Percentiles rank a stretch among this genome's conserved stretches.
Evolutionary conservation across 2,113 vertebrate species (phyloP).

Genomic region (Ellobius talpinus): DNA sequence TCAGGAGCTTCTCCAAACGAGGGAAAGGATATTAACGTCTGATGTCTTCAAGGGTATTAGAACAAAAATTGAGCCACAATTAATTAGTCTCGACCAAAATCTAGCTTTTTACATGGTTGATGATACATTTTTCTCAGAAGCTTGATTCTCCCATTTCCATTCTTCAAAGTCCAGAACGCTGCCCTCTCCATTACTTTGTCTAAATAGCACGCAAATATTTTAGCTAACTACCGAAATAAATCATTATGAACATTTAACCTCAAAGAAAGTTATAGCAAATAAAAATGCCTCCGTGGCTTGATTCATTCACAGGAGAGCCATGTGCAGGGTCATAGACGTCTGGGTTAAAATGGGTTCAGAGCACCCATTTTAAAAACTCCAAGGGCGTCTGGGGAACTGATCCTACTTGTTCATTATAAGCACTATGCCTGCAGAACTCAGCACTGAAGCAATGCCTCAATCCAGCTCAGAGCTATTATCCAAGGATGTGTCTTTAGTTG

Average conservation of each 20-base stretch:
- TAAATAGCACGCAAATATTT: slow-evolving; percentile 78
- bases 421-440: neutral
- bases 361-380: slow-evolving; percentile 3
- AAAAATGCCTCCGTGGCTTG: slow-evolving; percentile 57
- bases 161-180: slow-evolving; percentile 67
- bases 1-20: slow-evolving; percentile 71
- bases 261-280: slow-evolving; percentile 72
- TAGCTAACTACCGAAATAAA: slow-evolving; percentile 77
- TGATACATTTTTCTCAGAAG: slow-evolving; percentile 71
- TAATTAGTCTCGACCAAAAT: slow-evolving; percentile 77
- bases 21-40: slow-evolving; percentile 72
- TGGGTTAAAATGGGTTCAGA: slow-evolving; percentile 33
- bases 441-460: neutral
- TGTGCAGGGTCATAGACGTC: slow-evolving; percentile 30
- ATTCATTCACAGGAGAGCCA: slow-evolving; percentile 14
- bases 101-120: slow-evolving; percentile 73
- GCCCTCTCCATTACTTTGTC: slow-evolving; percentile 63
- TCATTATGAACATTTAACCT: slow-evolving; percentile 69
- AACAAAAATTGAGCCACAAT: slow-evolving; percentile 76
- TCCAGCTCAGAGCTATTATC: neutral
- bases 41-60: slow-evolving; percentile 73
- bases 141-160: slow-evolving; percentile 70
- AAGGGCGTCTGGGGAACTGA: neutral
- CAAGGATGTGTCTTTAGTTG: neutral
- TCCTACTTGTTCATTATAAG: neutral